A percentile compares a stretch with the other conserved stretches of the same genome.
Conservation (phyloP, 2,113 vertebrate species). For the Hypomesus transpacificus region DNA sequence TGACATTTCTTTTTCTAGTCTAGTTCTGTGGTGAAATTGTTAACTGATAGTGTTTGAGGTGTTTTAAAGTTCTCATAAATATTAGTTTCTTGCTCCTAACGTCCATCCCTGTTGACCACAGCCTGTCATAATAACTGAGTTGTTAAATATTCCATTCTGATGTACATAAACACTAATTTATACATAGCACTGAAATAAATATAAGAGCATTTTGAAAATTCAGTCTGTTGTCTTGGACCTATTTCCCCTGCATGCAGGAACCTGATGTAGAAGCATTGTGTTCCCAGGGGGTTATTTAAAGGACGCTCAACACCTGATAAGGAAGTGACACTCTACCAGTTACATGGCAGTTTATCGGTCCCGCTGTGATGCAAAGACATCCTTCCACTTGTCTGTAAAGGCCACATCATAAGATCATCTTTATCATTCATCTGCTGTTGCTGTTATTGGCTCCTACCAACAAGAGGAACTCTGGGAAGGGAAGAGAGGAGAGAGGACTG, state of each 20-base stretch:
- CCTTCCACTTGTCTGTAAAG: too few relatives aligned
- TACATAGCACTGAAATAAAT: slow-evolving; percentile 59
- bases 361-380: too few relatives aligned
- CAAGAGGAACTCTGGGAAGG: too few relatives aligned
- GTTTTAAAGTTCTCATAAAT: slow-evolving; percentile 45
- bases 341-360: too few relatives aligned
- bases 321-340: too few relatives aligned
- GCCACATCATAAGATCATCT: too few relatives aligned
- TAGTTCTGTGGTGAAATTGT: slow-evolving; percentile 59
- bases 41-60: slow-evolving; percentile 52
- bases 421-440: too few relatives aligned
- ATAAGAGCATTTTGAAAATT: slow-evolving; percentile 46
- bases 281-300: slow-evolving; percentile 59
- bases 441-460: too few relatives aligned
- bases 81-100: slow-evolving; percentile 47
- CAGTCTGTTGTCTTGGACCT: slow-evolving; percentile 14
- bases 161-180: slow-evolving; percentile 65
- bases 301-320: slow-evolving; percentile 20
- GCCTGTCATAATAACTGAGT: slow-evolving; percentile 55
- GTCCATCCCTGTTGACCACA: slow-evolving; percentile 58
- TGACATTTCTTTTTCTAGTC: slow-evolving; percentile 64
- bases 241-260: not conserved
- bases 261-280: slow-evolving; percentile 28
- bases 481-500: too few relatives aligned
- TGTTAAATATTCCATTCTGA: slow-evolving; percentile 42